These are phyloP conservation scores for Dissostichus mawsoni DNA, from an alignment of 2,113 vertebrate genomes.

Conservation along the genomic window DNA sequence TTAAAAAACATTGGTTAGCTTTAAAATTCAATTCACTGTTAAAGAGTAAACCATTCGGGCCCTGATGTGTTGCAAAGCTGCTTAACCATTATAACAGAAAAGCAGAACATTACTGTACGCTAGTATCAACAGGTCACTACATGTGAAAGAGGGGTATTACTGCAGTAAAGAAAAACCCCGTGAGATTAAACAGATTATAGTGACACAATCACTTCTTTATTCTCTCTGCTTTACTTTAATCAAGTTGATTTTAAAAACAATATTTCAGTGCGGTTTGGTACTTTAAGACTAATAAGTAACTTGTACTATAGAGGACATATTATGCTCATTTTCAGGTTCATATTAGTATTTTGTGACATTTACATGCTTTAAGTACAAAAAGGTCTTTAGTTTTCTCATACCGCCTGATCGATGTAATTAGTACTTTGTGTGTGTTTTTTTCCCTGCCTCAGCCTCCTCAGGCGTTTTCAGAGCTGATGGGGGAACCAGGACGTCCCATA, in stretches of 20 bases:
- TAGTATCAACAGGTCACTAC: background rate
- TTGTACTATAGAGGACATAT: too few species aligned
- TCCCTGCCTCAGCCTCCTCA: slow-evolving; percentile 75
- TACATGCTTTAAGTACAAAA: too few species aligned
- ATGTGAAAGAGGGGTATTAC: background rate
- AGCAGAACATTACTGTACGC: too few species aligned
- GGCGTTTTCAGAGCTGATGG: slow-evolving; percentile 83
- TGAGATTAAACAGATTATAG: background rate
- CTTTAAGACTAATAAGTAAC: too few species aligned
- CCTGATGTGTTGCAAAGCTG: background rate
- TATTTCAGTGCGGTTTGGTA: too few species aligned
- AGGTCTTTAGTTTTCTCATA: too few species aligned
- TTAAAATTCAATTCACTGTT: background rate
- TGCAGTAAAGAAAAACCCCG: background rate
- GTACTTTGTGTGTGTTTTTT: background rate
- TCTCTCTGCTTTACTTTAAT: background rate
- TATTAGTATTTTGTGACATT: too few species aligned
- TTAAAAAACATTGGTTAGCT: background rate
- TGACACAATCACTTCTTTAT: background rate
- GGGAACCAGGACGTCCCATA: slow-evolving; percentile 83
- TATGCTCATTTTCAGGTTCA: too few species aligned
- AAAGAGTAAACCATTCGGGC: background rate
- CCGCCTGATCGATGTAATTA: too few species aligned
- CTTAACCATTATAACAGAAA: background rate
- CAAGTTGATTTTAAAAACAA: too few species aligned